Percentiles rank a stretch among this genome's conserved stretches.
phyloP scores from a whole-genome alignment of 2,113 vertebrate species.

The Pithys albifrons region DNA sequence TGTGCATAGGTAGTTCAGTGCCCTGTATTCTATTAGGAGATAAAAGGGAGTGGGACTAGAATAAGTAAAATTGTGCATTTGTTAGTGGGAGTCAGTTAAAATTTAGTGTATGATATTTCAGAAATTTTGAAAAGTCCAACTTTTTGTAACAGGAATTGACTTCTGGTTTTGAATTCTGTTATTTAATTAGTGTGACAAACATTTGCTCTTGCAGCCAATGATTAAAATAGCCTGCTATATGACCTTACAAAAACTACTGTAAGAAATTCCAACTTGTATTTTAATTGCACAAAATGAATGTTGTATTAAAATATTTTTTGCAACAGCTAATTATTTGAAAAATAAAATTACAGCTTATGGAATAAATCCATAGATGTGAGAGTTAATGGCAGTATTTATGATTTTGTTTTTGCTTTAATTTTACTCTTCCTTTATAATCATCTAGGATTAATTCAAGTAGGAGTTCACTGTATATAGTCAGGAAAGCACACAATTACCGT shows the following conservation, averaged over 20 bases:
- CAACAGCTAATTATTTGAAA: neutral
- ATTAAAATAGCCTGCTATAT: neutral
- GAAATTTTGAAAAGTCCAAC: neutral
- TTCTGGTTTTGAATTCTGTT: neutral
- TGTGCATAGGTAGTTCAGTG: neutral
- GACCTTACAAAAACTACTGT: neutral
- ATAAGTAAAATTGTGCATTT: neutral
- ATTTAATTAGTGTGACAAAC: neutral
- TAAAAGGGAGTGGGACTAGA: neutral
- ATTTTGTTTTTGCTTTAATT: neutral
- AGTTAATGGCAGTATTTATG: neutral
- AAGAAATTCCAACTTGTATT: neutral
- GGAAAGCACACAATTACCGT: neutral
- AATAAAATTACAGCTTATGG: neutral
- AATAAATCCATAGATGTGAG: neutral
- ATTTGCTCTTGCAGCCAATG: neutral
- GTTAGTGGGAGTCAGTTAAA: neutral
- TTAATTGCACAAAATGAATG: neutral
- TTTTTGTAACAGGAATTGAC: neutral
- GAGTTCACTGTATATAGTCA: neutral
- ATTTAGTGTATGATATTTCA: neutral
- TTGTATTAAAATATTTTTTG: neutral
- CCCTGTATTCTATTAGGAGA: neutral
- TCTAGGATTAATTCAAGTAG: neutral
- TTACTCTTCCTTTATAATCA: neutral